Evolutionary conservation across 2,888 invertebrate species (phyloP), one percentile per base, ranked within the genome.

Genomic region (Papilio protenor): DNA sequence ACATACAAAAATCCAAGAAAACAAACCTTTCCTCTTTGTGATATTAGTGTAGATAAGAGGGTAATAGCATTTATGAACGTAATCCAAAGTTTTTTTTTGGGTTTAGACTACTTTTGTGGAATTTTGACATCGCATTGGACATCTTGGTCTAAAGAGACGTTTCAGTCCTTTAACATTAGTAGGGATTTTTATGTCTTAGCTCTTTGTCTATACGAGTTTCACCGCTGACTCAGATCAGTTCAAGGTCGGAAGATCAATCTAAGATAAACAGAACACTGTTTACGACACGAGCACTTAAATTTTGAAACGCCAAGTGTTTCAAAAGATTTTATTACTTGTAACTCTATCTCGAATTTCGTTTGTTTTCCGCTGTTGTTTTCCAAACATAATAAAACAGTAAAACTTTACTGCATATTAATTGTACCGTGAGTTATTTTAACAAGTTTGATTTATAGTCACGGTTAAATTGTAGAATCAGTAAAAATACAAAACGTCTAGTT

Each of bases 231-330:
- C 89, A 90, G 82, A 79, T 83, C 78, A 77, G 77, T 66, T 80
- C 90, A 92, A 92, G 92, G 92, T 90, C 89, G 83, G 76, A 79
- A 82, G 84, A 85, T 84, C 84, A 85, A 88, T 86, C 85, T 86
- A 88, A 84, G 86, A 86, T 87, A 88, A 87, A 82, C 88, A 87
- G 85, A 86, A 82, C 81, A 81, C 79, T 80, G 80, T 83, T 82
- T 81, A 82, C 79, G 81, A 80, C 79, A 78, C 77, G 78, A 77
- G 73, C 81, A 80, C 79, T 75, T 73, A 77, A 73, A 75, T 78
- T 76, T 71, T 70, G 64, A 57, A 72, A 73, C 55, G 75, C 40
- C 70, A 74, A 74, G 57, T 77, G 75, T 81, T 81, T 78, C 77
- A 73, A 77, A 74, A 74, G 73, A 71, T 76, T 76, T 77, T 77